Base-by-base conservation (phyloP, 2,113 vertebrate genomes). In the Vulpes vulpes region DNA sequence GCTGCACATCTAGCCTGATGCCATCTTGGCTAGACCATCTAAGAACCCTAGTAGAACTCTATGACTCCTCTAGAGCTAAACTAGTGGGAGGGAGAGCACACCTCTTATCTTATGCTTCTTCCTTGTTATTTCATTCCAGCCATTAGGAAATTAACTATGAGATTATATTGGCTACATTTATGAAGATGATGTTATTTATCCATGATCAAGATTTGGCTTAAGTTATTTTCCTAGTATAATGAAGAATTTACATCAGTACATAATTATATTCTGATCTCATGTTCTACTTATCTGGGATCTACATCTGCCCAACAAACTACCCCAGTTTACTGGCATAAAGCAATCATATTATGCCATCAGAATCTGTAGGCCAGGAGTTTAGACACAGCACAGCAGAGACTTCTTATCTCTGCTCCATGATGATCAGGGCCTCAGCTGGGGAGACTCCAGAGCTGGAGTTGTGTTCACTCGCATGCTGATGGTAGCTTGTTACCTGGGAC, bases 181-280 rank as follows among this genome's bases (percentile, higher is more conserved):
- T 25, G 43, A 96, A 94, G 62, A 62, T 69, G 14, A 76, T 60
- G 22, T 62, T 92, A 60, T 79, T 90, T 65, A 81, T 51, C 69
- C 5, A 27, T 86, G 78, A 78, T 89, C 43, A 93, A 85, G 74
- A 78, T 85, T 35, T 89, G 62, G 11, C 43, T 88, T 76, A 27
- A 57, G 55, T 87, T 93, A 82, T 87, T 95, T 93, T 78, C 59
- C 51, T 64, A 43, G 22, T 76, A 69, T 76, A 87, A 32, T 62
- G 27, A 92, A 84, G 11, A 86, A 71, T 93, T 86, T 90, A 62
- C 25, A 43, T 92, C 25, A 60, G 12, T 27, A 35, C 11, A 16
- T 87, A 38, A 53, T 67, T 53, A 35, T 62, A 57, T 65, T 90
- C 80, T 86, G 73, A 86, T 53, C 74, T 93, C 38, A 67, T 20